phyloP scores from a whole-genome alignment of 2,888 invertebrate species.

The Leptarthrus brevirostris region DNA sequence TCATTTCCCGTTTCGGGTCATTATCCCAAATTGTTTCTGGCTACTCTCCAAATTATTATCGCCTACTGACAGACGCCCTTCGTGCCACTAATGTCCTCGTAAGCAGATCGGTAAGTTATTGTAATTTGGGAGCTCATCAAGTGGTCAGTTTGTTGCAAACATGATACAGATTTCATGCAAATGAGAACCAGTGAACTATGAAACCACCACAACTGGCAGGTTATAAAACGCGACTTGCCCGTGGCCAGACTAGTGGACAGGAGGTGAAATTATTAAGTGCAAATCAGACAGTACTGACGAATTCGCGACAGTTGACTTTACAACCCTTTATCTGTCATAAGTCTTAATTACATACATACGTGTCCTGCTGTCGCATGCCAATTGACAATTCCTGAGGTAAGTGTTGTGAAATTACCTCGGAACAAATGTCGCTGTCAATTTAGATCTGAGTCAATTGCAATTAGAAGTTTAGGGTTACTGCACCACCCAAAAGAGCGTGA shows the following conservation, averaged over 20 bases:
- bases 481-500: not conserved
- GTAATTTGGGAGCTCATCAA: slow-evolving; percentile 4
- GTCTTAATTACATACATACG: slow-evolving; percentile 27
- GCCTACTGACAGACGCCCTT: slow-evolving; percentile 45
- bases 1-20: slow-evolving; percentile 54
- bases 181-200: not conserved
- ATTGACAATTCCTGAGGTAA: slow-evolving; percentile 20
- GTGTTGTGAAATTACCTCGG: slow-evolving; percentile 15
- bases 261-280: not conserved
- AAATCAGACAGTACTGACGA: not conserved
- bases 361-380: not conserved
- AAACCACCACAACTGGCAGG: not conserved
- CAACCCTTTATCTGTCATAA: slow-evolving; percentile 31
- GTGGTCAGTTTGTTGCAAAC: slow-evolving; percentile 9
- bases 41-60: slow-evolving; percentile 55
- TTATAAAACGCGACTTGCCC: not conserved
- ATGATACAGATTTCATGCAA: slow-evolving; percentile 21
- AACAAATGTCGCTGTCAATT: slow-evolving; percentile 32
- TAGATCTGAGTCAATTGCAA: not conserved
- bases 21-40: slow-evolving; percentile 56
- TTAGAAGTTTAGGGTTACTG: not conserved
- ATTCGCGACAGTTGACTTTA: slow-evolving; percentile 40
- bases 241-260: not conserved
- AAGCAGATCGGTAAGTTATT: slow-evolving; percentile 18
- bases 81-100: slow-evolving; percentile 23